phyloP scores from a whole-genome alignment of 2,888 invertebrate species.

The Drosophila yooni region DNA sequence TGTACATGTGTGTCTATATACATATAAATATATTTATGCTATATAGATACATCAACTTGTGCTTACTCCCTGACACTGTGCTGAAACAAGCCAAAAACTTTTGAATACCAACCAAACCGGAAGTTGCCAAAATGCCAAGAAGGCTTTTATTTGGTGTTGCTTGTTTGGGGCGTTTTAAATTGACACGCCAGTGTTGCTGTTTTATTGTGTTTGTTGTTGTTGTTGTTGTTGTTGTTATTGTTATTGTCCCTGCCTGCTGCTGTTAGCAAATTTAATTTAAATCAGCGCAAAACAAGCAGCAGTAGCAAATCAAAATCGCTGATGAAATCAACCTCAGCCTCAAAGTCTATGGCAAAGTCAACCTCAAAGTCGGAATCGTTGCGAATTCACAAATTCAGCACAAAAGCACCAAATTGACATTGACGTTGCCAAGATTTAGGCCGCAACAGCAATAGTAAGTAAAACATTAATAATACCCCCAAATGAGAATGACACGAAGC shows the following conservation, averaged over 20 bases:
- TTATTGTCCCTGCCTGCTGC: slow-evolving; percentile 6
- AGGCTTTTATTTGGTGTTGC: slow-evolving; percentile 46
- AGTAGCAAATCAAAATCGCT: slow-evolving; percentile 51
- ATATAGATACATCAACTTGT: slow-evolving; percentile 26
- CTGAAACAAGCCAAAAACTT: slow-evolving; percentile 42
- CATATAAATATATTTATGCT: not conserved
- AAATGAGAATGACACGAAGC: slow-evolving; percentile 24
- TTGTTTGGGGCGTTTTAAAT: slow-evolving; percentile 18
- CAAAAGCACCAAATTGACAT: slow-evolving; percentile 47
- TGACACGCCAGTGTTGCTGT: slow-evolving; percentile 19
- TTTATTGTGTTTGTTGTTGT: not conserved
- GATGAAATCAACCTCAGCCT: slow-evolving; percentile 47
- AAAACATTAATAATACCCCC: slow-evolving; percentile 24
- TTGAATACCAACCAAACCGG: slow-evolving; percentile 53
- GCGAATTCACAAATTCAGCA: slow-evolving; percentile 38
- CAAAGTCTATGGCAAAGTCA: slow-evolving; percentile 21
- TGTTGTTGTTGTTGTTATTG: slow-evolving; percentile 10
- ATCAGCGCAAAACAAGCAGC: slow-evolving; percentile 40
- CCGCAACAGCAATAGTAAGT: slow-evolving; percentile 10
- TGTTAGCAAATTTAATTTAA: slow-evolving; percentile 54
- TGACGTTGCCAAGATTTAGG: slow-evolving; percentile 37
- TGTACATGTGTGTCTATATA: slow-evolving; percentile 1
- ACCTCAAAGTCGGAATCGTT: slow-evolving; percentile 11
- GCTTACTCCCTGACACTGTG: slow-evolving; percentile 12
- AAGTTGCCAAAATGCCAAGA: slow-evolving; percentile 57